Evolutionary conservation across 2,113 vertebrate genomes (phyloP).

Genomic region (Neolamprologus cancellatus): DNA sequence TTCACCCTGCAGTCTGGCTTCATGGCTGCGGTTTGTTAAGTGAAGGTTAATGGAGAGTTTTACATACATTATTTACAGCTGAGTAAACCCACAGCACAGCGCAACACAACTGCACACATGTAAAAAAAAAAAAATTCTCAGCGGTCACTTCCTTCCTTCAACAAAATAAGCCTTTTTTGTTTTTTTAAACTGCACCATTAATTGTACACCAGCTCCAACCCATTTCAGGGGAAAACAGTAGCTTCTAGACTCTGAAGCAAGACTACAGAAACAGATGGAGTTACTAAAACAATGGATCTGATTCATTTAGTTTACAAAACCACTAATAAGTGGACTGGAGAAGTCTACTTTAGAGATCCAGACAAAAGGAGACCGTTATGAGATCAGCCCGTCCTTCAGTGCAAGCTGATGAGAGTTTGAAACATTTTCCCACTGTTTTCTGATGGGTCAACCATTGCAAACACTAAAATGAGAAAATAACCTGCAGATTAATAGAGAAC

Average conservation of each 20-base stretch:
- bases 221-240: background rate
- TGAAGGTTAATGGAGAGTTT: background rate
- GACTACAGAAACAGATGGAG: background rate
- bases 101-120: background rate
- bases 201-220: background rate
- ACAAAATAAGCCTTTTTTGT: background rate
- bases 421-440: background rate
- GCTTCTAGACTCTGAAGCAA: background rate
- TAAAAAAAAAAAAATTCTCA: background rate
- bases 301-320: background rate
- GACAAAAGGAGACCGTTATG: background rate
- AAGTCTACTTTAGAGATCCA: background rate
- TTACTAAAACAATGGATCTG: background rate
- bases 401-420: background rate
- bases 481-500: background rate
- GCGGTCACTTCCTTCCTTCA: background rate
- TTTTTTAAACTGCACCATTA: background rate
- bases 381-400: background rate
- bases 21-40: background rate
- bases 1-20: background rate
- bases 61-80: slow-evolving; percentile 55
- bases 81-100: background rate
- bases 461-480: background rate
- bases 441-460: background rate
- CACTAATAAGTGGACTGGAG: background rate